Base-by-base conservation (phyloP, 2,113 vertebrate genomes). In the Terrapene triunguis region DNA sequence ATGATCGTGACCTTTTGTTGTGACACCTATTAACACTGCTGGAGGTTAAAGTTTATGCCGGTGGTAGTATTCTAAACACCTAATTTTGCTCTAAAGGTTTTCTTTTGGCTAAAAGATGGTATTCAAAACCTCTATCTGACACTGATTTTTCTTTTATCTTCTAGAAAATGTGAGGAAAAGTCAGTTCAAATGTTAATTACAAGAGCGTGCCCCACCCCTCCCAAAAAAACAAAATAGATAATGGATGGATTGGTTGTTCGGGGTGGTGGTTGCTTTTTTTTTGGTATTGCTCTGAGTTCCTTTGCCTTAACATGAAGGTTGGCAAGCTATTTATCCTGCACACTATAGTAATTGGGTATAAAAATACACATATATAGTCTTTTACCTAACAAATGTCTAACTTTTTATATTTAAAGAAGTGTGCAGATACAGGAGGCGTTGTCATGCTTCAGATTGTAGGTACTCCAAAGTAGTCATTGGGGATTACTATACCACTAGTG, bases 1-100 rank as follows among this genome's bases (percentile, higher is more conserved):
- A 59, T 84, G 79, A 44, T 2, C 76, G 19, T 85, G 89, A 91
- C 95, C 85, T 92, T 85, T 91, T 97, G 65, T 94, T 85, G 59
- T 74, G 89, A 92, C 3, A 22, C 48, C 38, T 78, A 42, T 82
- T 82, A 92, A 76, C 19, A 82, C 85, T 69, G 62, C 82, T 93
- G 72, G 90, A 93, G 85, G 57, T 83, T 92, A n/a, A 57, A 57
- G 32, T 89, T 83, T 92, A 32, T 95, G 65, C 84, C 29, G 10
- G 13, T 94, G 51, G 72, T 96, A 92, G 79, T 69, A 89, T 62
- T 95, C 96, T 90, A 57, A 55, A 59, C 48, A 81, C 44, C 81
- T 90, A 47, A 55, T 82, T 92, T 85, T 86, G 59, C 81, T 95
- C 35, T 92, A 85, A 89, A 94, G 47, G 11, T 89, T 92, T 85